Evolutionary conservation across 2,113 vertebrate genomes (phyloP), one percentile per base, ranked within the genome.

Genomic region (Dromaius novaehollandiae): DNA sequence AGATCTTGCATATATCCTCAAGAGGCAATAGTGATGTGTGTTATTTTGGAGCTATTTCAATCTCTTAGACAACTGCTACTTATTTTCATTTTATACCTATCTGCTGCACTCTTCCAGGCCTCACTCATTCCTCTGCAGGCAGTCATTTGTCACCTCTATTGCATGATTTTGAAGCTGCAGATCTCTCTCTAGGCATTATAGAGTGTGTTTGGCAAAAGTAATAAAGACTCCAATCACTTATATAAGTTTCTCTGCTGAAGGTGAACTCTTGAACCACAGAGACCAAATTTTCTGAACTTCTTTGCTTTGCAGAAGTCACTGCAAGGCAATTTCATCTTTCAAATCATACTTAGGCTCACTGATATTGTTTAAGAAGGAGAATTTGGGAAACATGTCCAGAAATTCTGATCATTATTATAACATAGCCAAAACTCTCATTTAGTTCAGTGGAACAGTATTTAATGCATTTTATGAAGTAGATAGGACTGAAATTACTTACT

Each of bases 11-110:
- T 69, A 28, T 53, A 86, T 81, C 81, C 92, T 92, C 75, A 86
- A 73, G 60, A 93, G 51, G 34, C 64, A 86, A 56, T 83, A 50
- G 30, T 56, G 64, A 82, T 91, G 30, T 53, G 55, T 91, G 91
- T 66, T 96, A 93, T 94, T 96, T 83, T 81, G 44, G 60, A 96
- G 80, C 58, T 70, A 93, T 97, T 97, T 96, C 81, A 60, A 96
- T 95, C 86, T 68, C 86, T 83, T 66, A 91, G 69, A 80, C 26
- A 94, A 95, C 77, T 89, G 89, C 40, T 92, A 78, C 89, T 94
- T 93, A 91, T 92, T 97, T 95, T 96, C 89, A 91, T 94, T 95
- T 94, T 96, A 95, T 86, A 38, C 36, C 86, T 89, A 87, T 78
- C 84, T 95, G 53, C 74, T 92, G 81, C 79, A 82, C 66, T 91